Conservation (phyloP, 2,797 vertebrate genomes). For the Jordanella pulchra region DNA sequence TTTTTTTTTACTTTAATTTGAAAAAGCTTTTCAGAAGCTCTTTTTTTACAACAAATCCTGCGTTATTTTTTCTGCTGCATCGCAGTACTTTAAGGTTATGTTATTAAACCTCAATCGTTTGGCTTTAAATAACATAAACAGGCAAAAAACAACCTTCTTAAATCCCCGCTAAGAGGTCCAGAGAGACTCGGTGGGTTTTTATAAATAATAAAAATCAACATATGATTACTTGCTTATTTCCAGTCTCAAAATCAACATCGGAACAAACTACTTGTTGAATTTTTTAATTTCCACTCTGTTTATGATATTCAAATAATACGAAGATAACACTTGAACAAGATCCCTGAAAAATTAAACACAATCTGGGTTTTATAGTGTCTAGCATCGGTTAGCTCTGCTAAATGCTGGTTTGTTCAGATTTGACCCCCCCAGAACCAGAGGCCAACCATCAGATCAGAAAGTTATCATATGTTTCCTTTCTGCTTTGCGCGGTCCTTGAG, state of each 20-base stretch:
- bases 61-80: not conserved
- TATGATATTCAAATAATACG: not conserved
- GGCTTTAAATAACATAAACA: not conserved
- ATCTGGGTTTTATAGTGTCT: not conserved
- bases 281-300: not conserved
- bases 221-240: not conserved
- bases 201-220: not conserved
- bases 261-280: not conserved
- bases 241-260: not conserved
- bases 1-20: not conserved
- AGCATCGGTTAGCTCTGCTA: constrained; percentile 3
- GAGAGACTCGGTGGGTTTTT: not conserved
- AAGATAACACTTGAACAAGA: not conserved
- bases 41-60: not conserved
- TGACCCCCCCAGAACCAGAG: constrained; percentile 33
- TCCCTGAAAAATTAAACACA: not conserved
- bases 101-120: not conserved
- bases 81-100: not conserved
- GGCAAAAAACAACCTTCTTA: not conserved
- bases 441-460: constrained; percentile 43
- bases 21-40: not conserved
- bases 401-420: not conserved
- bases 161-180: not conserved
- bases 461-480: constrained; percentile 61
- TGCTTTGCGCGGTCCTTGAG: constrained; percentile 55